A percentile compares a stretch with the other conserved stretches of the same genome.
Evolutionary conservation across 2,797 vertebrate genomes (phyloP).

Genomic region (Sciaenops ocellatus): DNA sequence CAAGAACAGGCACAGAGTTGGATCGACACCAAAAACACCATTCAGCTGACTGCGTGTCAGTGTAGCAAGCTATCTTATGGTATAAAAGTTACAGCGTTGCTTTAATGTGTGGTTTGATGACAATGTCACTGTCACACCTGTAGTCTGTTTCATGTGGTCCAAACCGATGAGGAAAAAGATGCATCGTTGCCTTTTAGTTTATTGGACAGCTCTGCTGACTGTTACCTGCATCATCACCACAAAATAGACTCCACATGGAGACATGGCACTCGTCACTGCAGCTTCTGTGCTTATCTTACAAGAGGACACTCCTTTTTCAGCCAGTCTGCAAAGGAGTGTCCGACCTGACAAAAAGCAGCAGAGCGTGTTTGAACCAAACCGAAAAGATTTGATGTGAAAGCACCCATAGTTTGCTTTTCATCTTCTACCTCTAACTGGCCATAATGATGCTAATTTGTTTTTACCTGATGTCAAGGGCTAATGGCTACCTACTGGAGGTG

Average conservation of each 20-base stretch:
- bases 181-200: background rate
- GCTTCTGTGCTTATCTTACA: too few species aligned
- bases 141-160: background rate
- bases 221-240: too few species aligned
- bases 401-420: constrained; percentile 1
- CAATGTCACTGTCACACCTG: background rate
- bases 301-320: background rate
- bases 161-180: background rate
- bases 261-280: too few species aligned
- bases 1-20: too few species aligned
- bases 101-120: background rate
- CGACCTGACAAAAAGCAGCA: too few species aligned
- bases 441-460: constrained; percentile 34
- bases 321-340: too few species aligned
- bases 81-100: background rate
- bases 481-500: constrained; percentile 17
- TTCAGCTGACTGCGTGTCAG: too few species aligned
- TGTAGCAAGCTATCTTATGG: too few species aligned
- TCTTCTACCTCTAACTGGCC: constrained; percentile 29
- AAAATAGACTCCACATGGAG: too few species aligned
- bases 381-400: background rate
- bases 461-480: constrained; percentile 43
- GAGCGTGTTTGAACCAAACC: background rate
- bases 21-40: too few species aligned
- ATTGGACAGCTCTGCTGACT: background rate